A percentile compares a stretch with the other conserved stretches of the same genome.
Evolutionary conservation across 2,797 vertebrate genomes (phyloP).

Genomic region (Neoniphon sammara): DNA sequence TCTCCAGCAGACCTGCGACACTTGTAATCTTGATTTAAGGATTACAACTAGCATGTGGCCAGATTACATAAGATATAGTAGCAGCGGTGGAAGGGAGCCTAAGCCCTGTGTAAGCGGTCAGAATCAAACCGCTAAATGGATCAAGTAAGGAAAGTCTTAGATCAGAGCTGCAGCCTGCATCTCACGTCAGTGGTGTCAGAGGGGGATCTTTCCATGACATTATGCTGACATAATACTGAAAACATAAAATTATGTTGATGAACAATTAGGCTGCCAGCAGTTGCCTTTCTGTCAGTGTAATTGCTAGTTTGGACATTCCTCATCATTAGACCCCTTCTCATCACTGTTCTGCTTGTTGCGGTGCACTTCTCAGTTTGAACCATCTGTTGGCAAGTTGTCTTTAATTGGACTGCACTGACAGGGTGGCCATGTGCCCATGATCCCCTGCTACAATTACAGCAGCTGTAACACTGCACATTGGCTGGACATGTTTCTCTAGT

Average conservation of each 20-base stretch:
- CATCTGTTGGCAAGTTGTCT: neutral
- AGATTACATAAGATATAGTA: constrained; percentile 2
- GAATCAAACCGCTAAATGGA: neutral
- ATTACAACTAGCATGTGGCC: constrained; percentile 9
- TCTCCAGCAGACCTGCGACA: constrained; percentile 7
- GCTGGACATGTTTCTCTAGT: neutral
- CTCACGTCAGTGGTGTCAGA: neutral
- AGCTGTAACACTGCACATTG: neutral
- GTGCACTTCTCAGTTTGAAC: neutral
- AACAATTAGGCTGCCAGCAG: neutral
- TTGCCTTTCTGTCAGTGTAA: neutral
- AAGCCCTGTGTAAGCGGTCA: constrained; percentile 2
- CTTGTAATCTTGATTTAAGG: constrained; percentile 6
- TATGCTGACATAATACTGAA: neutral
- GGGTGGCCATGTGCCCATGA: neutral
- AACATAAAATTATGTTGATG: neutral
- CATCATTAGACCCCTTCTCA: neutral
- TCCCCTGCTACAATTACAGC: neutral
- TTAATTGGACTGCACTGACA: constrained; percentile 2
- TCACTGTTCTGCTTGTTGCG: neutral
- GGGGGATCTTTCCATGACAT: neutral
- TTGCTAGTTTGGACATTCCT: neutral
- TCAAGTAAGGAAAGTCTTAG: neutral
- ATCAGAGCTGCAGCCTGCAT: too few relatives aligned
- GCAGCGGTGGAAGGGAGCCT: neutral